phyloP scores from a whole-genome alignment of 2,113 vertebrate species.

The Taxidea taxus region DNA sequence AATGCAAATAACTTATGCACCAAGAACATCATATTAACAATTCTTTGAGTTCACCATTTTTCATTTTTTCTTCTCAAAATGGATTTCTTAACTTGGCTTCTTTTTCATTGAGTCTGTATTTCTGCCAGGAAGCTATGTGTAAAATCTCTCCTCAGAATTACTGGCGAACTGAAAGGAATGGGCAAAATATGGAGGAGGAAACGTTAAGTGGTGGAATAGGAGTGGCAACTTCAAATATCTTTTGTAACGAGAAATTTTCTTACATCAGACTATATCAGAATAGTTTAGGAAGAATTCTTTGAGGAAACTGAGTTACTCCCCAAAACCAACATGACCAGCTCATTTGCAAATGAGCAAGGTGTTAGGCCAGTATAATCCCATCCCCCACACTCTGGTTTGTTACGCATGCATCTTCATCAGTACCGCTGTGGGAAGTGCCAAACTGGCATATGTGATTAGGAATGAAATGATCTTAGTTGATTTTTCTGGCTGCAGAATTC shows the following conservation, averaged over 20 bases:
- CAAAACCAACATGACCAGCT: background rate
- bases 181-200: background rate
- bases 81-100: conserved; percentile 18
- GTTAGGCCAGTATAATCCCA: background rate
- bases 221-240: background rate
- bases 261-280: background rate
- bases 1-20: conserved; percentile 41
- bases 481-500: conserved; percentile 70
- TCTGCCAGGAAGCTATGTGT: conserved; percentile 11
- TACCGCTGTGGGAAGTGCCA: background rate
- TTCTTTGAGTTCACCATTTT: conserved; percentile 44
- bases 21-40: conserved; percentile 24
- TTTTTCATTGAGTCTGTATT: conserved; percentile 38
- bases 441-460: conserved; percentile 48
- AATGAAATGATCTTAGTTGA: conserved; percentile 20
- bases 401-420: background rate
- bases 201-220: background rate
- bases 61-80: conserved; percentile 41
- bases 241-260: conserved; percentile 19
- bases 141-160: conserved; percentile 13
- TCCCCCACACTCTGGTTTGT: background rate
- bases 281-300: background rate
- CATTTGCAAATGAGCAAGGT: conserved; percentile 27
- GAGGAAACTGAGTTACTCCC: background rate
- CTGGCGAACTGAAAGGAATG: background rate